These are phyloP conservation scores for Diogma glabrata DNA, from an alignment of 2,888 invertebrate genomes.

Conservation along the genomic window DNA sequence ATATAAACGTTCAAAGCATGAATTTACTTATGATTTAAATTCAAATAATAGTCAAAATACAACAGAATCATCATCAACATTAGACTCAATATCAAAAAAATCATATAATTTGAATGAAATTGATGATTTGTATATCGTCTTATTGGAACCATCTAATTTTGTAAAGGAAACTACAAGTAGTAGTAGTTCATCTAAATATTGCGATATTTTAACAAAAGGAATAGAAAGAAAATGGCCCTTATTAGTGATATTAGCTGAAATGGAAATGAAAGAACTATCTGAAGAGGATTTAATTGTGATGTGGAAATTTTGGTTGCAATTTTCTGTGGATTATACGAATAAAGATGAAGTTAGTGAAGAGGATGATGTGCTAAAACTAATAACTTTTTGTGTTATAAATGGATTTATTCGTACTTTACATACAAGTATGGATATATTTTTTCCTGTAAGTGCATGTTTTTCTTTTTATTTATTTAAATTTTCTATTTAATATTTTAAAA, in stretches of 20 bases:
- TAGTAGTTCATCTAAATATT: too few relatives aligned
- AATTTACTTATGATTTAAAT: too few relatives aligned
- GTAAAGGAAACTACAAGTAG: too few relatives aligned
- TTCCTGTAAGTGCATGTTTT: constrained; percentile 46
- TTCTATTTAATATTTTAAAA: constrained; percentile 5
- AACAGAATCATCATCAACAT: too few relatives aligned
- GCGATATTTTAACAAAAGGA: too few relatives aligned
- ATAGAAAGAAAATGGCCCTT: constrained; percentile 28
- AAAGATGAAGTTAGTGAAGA: constrained; percentile 21
- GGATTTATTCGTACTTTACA: constrained; percentile 48
- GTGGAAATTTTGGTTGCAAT: constrained; percentile 32
- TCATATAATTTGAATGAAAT: too few relatives aligned
- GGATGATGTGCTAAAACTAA: constrained; percentile 20
- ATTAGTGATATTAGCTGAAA: constrained; percentile 30
- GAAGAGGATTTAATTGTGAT: constrained; percentile 25
- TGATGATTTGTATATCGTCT: too few relatives aligned
- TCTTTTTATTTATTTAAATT: constrained; percentile 31
- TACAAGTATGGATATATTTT: constrained; percentile 57
- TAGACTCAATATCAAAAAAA: too few relatives aligned
- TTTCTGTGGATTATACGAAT: constrained; percentile 17
- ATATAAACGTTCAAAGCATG: too few relatives aligned
- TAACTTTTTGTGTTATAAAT: constrained; percentile 34
- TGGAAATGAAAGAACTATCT: constrained; percentile 23
- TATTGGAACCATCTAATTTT: too few relatives aligned
- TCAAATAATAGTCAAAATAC: too few relatives aligned